A percentile compares a stretch with the other conserved stretches of the same genome.
phyloP scores from a whole-genome alignment of 2,888 invertebrate genomes.

The Heliconius sara region DNA sequence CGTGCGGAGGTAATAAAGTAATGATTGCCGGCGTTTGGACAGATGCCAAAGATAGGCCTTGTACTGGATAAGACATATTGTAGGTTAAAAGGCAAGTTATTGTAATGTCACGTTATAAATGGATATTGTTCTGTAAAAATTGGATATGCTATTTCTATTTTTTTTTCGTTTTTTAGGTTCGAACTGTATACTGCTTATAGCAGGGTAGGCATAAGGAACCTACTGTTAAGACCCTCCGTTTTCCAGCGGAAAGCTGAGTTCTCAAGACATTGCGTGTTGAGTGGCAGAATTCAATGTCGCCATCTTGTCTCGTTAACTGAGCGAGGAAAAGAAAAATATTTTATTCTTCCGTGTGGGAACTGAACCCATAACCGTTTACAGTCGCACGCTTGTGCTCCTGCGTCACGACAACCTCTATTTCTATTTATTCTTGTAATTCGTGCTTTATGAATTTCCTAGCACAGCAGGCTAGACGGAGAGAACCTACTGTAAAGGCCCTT shows the following conservation, averaged over 20 bases:
- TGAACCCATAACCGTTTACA: neutral
- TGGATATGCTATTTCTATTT: neutral
- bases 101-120: slow-evolving; percentile 30
- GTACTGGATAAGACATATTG: slow-evolving; percentile 49
- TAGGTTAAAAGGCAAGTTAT: slow-evolving; percentile 48
- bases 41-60: slow-evolving; percentile 49
- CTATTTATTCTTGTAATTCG: neutral
- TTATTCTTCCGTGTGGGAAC: neutral
- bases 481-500: too few species aligned
- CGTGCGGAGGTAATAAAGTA: slow-evolving; percentile 50
- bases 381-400: neutral
- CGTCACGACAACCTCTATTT: neutral
- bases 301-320: neutral
- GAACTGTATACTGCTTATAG: too few species aligned
- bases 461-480: too few species aligned
- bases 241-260: too few species aligned
- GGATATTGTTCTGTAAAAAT: slow-evolving; percentile 5
- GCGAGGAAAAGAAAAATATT: neutral
- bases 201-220: too few species aligned
- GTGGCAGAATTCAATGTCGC: neutral
- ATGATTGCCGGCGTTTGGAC: slow-evolving; percentile 50
- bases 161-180: neutral
- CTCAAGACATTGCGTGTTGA: neutral
- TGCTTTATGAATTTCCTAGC: too few species aligned
- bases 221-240: too few species aligned